phyloP scores from a whole-genome alignment of 2,797 vertebrate species.

The Falco cherrug region DNA sequence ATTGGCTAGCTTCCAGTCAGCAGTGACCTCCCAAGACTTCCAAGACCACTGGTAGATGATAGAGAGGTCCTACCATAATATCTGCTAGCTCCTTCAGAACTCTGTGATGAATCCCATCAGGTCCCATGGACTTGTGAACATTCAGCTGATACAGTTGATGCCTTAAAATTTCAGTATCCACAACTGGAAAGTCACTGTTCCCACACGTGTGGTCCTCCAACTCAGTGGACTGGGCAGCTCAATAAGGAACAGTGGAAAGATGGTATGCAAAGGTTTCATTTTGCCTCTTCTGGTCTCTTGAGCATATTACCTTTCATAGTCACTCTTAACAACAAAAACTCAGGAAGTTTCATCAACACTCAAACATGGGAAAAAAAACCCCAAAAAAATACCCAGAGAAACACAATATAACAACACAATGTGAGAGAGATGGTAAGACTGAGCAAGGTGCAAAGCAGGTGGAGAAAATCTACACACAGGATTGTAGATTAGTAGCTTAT shows the following conservation, averaged over 20 bases:
- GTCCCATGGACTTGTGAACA: neutral
- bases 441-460: neutral
- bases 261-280: neutral
- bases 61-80: neutral
- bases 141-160: neutral
- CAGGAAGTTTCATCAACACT: neutral
- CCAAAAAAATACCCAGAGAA: neutral
- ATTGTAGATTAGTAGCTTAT: neutral
- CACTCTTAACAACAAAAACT: neutral
- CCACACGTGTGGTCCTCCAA: neutral
- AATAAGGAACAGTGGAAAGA: neutral
- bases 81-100: neutral
- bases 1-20: neutral
- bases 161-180: neutral
- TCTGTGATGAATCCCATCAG: neutral
- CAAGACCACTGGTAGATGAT: neutral
- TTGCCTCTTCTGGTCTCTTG: neutral
- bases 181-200: neutral
- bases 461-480: neutral
- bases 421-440: neutral
- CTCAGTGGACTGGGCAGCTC: neutral
- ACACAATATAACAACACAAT: neutral
- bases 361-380: fast-evolving
- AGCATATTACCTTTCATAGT: neutral
- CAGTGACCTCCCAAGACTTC: neutral